Evolutionary conservation across 2,113 vertebrate species (phyloP).

Genomic region (Lophotis ruficrista): DNA sequence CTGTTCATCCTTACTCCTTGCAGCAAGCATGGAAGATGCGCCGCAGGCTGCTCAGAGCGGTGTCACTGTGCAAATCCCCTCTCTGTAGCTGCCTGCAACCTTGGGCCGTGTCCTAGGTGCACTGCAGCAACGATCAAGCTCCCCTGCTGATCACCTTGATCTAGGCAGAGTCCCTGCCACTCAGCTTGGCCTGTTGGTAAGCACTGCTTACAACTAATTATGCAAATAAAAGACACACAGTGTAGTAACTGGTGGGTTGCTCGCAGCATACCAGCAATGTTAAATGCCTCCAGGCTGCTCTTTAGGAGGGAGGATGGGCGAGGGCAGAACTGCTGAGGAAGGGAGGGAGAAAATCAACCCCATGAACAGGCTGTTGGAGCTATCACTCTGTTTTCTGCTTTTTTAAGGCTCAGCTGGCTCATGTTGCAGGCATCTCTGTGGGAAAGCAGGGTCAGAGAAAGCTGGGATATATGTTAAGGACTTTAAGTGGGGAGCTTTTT

Average conservation of each 20-base stretch:
- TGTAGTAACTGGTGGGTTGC: neutral
- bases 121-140: neutral
- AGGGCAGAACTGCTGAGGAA: neutral
- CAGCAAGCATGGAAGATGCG: neutral
- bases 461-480: neutral
- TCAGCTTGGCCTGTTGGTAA: neutral
- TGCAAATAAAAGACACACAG: neutral
- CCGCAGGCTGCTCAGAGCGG: neutral
- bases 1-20: neutral
- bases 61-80: neutral
- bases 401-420: neutral
- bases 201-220: neutral
- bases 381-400: neutral
- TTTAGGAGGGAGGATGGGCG: neutral
- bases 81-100: neutral
- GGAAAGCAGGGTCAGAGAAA: neutral
- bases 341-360: neutral
- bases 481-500: neutral
- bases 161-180: neutral
- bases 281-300: neutral
- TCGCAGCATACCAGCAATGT: neutral
- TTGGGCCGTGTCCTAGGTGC: neutral
- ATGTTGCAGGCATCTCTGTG: neutral
- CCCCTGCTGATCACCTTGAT: neutral
- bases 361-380: neutral